phyloP scores from a whole-genome alignment of 1,140 invertebrate genomes.

The Cotesia typhae region DNA sequence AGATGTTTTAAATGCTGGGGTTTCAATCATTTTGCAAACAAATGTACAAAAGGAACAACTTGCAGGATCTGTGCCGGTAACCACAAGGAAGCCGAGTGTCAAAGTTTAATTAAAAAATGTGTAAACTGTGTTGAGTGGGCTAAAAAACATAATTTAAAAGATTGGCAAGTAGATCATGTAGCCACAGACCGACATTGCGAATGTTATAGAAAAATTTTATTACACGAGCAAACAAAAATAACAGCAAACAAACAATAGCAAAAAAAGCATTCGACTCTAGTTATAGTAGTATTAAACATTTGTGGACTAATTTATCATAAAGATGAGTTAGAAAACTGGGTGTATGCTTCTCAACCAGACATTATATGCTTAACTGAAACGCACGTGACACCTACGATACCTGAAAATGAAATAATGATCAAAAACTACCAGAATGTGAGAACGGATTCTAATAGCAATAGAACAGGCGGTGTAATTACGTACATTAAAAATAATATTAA shows the following conservation, averaged over 20 bases:
- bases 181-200: constrained; percentile 20
- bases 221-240: neutral
- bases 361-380: constrained; percentile 31
- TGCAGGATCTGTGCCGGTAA: constrained; percentile 24
- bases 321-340: constrained; percentile 7
- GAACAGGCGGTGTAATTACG: no score
- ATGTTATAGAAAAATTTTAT: constrained; percentile 9
- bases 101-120: constrained; percentile 16
- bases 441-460: constrained; percentile 20
- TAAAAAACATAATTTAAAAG: neutral
- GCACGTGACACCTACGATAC: constrained; percentile 4
- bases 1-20: constrained; percentile 39
- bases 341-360: constrained; percentile 14
- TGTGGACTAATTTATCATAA: constrained; percentile 25
- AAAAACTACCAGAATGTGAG: constrained; percentile 17
- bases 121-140: constrained; percentile 25
- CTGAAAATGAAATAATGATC: constrained; percentile 18
- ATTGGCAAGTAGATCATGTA: constrained; percentile 12
- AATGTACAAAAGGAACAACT: constrained; percentile 27
- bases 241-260: neutral
- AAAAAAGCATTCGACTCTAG: neutral
- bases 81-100: constrained; percentile 24
- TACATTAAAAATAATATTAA: no score
- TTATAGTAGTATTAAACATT: constrained; percentile 20
- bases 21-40: constrained; percentile 28